Percentiles rank a stretch among this genome's conserved stretches.
Conservation (phyloP, 2,888 invertebrate species). For the Lasioglossum villosulum region DNA sequence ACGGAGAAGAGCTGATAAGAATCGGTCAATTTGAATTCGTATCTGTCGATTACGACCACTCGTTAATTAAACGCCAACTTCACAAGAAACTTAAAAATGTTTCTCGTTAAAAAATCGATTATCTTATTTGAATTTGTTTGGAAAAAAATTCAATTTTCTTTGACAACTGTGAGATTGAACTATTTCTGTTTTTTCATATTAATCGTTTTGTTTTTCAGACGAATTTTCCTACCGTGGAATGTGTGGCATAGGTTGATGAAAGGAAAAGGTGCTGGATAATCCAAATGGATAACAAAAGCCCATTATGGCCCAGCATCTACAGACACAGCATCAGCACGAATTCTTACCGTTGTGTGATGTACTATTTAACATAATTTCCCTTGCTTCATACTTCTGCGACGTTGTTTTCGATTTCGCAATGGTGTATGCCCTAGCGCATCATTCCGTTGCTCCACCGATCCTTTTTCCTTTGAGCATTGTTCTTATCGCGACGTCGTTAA, state of each 20-base stretch:
- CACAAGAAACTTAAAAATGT: constrained; percentile 18
- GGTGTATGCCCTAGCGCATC: constrained; percentile 92
- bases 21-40: constrained; percentile 36
- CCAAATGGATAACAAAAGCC: constrained; percentile 83
- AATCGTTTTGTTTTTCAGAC: constrained; percentile 6
- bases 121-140: neutral
- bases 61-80: constrained; percentile 32
- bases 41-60: constrained; percentile 8
- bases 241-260: constrained; percentile 63
- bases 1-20: neutral
- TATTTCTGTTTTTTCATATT: neutral
- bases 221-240: constrained; percentile 24
- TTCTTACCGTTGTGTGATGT: constrained; percentile 96
- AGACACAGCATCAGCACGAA: constrained; percentile 85
- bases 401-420: constrained; percentile 95
- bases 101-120: neutral
- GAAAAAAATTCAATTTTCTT: neutral
- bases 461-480: constrained; percentile 86
- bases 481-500: constrained; percentile 90
- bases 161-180: too few species aligned
- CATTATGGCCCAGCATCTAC: constrained; percentile 83
- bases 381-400: constrained; percentile 96
- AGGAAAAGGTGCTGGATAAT: constrained; percentile 73
- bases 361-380: constrained; percentile 95
- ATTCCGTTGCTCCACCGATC: constrained; percentile 74